Conservation (phyloP, 1,140 invertebrate genomes). For the Phymorhynchus buccinoides region DNA sequence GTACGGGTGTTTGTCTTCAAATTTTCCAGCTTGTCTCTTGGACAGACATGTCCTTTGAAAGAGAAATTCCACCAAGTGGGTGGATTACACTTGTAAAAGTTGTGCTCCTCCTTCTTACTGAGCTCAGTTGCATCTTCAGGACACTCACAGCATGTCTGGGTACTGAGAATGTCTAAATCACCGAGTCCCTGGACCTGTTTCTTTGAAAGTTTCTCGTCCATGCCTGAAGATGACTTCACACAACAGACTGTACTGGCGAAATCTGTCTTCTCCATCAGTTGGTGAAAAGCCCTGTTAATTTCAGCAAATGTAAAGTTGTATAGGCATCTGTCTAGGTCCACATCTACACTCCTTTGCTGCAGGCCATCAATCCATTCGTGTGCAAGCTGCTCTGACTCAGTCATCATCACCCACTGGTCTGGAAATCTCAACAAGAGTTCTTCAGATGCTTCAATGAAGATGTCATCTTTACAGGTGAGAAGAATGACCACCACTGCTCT, state of each 20-base stretch:
- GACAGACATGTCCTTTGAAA: conserved; percentile 55
- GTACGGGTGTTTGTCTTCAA: conserved; percentile 33
- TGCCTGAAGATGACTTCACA: conserved; percentile 52
- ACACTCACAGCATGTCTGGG: conserved; percentile 41
- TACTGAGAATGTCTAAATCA: conserved; percentile 57
- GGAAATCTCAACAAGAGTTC: conserved; percentile 55
- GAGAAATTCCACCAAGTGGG: conserved; percentile 60
- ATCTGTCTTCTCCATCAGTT: conserved; percentile 35
- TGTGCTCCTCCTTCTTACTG: conserved; percentile 44
- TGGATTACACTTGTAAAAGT: conserved; percentile 55
- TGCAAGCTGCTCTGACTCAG: conserved; percentile 50
- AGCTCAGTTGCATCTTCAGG: neutral
- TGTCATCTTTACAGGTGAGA: conserved; percentile 56
- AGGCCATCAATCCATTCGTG: conserved; percentile 50
- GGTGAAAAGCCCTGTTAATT: conserved; percentile 46
- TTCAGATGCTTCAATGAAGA: conserved; percentile 59
- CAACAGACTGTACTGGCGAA: conserved; percentile 40
- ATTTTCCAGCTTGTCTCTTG: conserved; percentile 42
- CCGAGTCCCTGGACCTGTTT: conserved; percentile 55
- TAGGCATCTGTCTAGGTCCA: conserved; percentile 45
- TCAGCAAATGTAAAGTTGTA: conserved; percentile 54
- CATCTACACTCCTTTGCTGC: conserved; percentile 41
- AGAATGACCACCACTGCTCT: conserved; percentile 57
- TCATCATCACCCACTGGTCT: conserved; percentile 58
- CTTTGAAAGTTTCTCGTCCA: conserved; percentile 47